Evolutionary conservation across 1,140 invertebrate genomes (phyloP).

Genomic region (Dinothrombium tinctorium): DNA sequence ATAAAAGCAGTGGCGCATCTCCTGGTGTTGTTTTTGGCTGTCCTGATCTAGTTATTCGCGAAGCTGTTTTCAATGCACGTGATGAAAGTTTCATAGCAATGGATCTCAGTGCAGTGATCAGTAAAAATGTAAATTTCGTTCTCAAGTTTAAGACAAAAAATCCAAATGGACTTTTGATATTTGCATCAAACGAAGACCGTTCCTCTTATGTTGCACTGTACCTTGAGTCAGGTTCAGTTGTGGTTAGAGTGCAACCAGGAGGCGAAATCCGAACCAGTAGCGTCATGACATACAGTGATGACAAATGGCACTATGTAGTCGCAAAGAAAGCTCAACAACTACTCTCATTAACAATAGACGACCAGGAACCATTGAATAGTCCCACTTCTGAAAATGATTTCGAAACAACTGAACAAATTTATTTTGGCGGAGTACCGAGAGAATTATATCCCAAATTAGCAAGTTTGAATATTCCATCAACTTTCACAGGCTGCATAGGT

Average conservation of each 20-base stretch:
- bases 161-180: constrained; percentile 49
- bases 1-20: no score
- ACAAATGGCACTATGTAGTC: constrained; percentile 74
- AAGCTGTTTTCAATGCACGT: constrained; percentile 21
- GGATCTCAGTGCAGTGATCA: constrained; percentile 14
- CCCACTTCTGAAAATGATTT: no score
- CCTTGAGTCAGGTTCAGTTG: constrained; percentile 38
- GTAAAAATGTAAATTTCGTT: constrained; percentile 36
- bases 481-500: constrained; percentile 59
- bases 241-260: constrained; percentile 28
- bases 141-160: constrained; percentile 67
- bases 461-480: constrained; percentile 19
- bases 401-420: constrained; percentile 26
- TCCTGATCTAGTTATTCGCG: constrained; percentile 37
- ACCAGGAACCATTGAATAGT: constrained; percentile 37
- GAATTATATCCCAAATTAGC: constrained; percentile 23
- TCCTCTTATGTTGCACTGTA: constrained; percentile 36
- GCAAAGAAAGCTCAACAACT: constrained; percentile 36
- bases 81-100: constrained; percentile 20
- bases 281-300: constrained; percentile 48
- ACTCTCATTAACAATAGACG: constrained; percentile 53
- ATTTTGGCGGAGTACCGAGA: constrained; percentile 54
- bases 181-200: constrained; percentile 36
- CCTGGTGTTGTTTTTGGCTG: constrained; percentile 38
- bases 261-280: constrained; percentile 29